These are phyloP conservation scores for Helicoverpa zea DNA, from an alignment of 1,140 invertebrate genomes.

Conservation along the genomic window DNA sequence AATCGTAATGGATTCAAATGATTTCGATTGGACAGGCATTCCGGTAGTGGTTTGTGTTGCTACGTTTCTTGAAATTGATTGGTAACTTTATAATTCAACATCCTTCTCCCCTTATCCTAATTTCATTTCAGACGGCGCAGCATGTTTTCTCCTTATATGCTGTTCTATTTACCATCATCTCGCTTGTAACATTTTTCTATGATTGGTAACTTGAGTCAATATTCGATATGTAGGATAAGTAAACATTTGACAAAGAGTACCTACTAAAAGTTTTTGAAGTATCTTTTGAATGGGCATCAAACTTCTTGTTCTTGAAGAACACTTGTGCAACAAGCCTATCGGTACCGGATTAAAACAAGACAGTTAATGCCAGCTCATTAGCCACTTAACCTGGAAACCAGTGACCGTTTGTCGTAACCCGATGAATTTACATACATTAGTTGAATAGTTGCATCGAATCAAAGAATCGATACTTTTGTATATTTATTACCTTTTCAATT, in stretches of 20 bases:
- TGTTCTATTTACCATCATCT: no score
- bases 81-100: not conserved
- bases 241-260: no score
- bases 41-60: not conserved
- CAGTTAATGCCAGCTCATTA: slow-evolving; percentile 54
- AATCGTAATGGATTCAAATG: slow-evolving; percentile 42
- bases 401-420: slow-evolving; percentile 6
- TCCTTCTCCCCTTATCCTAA: no score
- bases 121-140: no score
- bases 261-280: not conserved
- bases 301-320: not conserved
- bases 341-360: slow-evolving; percentile 11
- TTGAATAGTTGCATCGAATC: not conserved
- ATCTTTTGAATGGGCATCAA: not conserved
- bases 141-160: no score
- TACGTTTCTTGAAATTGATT: not conserved
- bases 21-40: not conserved
- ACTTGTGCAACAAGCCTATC: not conserved
- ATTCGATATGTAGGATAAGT: no score
- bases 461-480: not conserved
- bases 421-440: slow-evolving; percentile 20
- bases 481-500: not conserved
- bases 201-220: no score
- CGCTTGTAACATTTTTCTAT: no score
- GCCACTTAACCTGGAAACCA: slow-evolving; percentile 54